phyloP scores from a whole-genome alignment of 2,113 vertebrate genomes.

The Ploceus nigricollis region DNA sequence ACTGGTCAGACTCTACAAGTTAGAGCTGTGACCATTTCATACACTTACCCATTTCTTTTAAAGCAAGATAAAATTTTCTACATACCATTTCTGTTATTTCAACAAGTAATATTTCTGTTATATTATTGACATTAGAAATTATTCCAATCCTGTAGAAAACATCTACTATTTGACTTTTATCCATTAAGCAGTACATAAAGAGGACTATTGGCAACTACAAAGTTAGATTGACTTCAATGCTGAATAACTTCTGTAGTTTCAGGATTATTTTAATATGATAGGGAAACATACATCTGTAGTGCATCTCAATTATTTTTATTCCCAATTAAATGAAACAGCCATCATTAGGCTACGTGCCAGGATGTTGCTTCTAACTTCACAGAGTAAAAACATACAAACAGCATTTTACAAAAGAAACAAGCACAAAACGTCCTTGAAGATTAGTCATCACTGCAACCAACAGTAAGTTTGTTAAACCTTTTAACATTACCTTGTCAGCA shows the following conservation, averaged over 20 bases:
- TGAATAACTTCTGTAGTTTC: not conserved
- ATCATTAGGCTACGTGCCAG: not conserved
- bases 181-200: not conserved
- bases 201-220: conserved; percentile 24
- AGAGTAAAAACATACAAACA: not conserved
- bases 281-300: not conserved
- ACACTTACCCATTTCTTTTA: not conserved
- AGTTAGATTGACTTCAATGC: not conserved
- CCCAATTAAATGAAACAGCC: not conserved
- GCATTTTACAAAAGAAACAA: not conserved
- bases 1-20: not conserved
- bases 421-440: not conserved
- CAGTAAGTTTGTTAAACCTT: not conserved
- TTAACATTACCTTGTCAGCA: not conserved
- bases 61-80: not conserved
- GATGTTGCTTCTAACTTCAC: not conserved
- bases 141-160: not conserved
- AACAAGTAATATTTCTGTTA: conserved; percentile 2
- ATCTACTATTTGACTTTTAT: conserved; percentile 24
- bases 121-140: not conserved
- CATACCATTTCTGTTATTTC: not conserved
- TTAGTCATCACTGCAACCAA: not conserved
- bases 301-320: not conserved
- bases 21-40: not conserved
- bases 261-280: not conserved